Conservation (phyloP, 2,797 vertebrate genomes). For the Falco biarmicus region DNA sequence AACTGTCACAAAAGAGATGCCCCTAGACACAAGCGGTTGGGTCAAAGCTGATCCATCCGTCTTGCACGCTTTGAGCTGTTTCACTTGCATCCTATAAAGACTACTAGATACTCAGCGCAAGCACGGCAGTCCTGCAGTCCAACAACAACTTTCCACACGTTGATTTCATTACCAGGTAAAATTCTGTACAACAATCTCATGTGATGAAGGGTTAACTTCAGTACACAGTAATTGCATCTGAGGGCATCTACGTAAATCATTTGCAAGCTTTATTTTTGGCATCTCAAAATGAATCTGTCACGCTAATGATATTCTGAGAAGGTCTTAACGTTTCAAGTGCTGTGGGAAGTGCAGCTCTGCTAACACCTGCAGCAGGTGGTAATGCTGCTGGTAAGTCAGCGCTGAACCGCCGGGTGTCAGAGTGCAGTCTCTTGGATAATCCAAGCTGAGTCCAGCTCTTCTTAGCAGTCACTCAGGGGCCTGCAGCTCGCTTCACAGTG, state of each 20-base stretch:
- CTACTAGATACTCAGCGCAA: neutral
- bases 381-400: neutral
- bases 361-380: constrained; percentile 22
- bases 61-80: neutral
- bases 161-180: neutral
- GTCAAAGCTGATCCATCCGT: neutral
- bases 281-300: neutral
- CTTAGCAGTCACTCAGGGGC: neutral
- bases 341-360: neutral
- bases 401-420: neutral
- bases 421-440: neutral
- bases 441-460: neutral
- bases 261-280: neutral
- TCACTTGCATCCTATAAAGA: neutral
- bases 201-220: neutral
- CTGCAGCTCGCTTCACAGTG: neutral
- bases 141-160: neutral
- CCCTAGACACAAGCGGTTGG: neutral
- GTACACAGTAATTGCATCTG: neutral
- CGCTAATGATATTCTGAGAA: neutral
- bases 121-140: neutral
- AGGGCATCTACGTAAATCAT: neutral
- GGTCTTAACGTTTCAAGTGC: neutral
- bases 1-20: neutral
- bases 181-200: neutral